Percentiles rank a stretch among this genome's conserved stretches.
phyloP scores from a whole-genome alignment of 2,113 vertebrate species.

The Aspidoscelis tigris region DNA sequence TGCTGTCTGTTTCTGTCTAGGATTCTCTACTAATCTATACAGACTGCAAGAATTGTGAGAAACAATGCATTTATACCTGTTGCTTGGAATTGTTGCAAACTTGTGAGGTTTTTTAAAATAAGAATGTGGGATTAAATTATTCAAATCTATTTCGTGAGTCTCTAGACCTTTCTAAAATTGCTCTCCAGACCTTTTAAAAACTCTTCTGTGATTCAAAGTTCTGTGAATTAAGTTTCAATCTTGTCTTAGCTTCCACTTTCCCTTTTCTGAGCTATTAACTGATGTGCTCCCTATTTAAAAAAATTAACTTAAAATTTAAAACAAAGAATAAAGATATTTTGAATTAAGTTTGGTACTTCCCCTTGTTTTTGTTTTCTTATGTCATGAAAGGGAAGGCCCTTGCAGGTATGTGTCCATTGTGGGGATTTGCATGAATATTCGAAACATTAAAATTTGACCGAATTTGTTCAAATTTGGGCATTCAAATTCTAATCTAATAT shows the following conservation, averaged over 20 bases:
- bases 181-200: not conserved
- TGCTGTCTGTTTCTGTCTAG: too few relatives aligned
- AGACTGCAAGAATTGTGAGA: not conserved
- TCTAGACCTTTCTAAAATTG: not conserved
- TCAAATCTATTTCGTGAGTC: not conserved
- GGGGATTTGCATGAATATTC: too few relatives aligned
- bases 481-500: too few relatives aligned
- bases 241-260: not conserved
- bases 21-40: too few relatives aligned
- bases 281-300: not conserved
- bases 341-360: not conserved
- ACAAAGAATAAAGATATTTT: conserved; percentile 23
- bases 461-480: too few relatives aligned
- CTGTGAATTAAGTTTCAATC: not conserved
- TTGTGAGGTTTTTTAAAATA: not conserved
- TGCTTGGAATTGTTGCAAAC: not conserved
- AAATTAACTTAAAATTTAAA: not conserved
- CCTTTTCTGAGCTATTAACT: not conserved
- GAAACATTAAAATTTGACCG: too few relatives aligned
- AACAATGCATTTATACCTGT: not conserved
- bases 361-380: not conserved
- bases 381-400: not conserved
- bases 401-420: too few relatives aligned
- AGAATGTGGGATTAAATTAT: not conserved
- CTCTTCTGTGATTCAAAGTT: not conserved